These are phyloP conservation scores for Nemotelus pantherinus DNA, from an alignment of 2,888 invertebrate genomes.

Conservation along the genomic window DNA sequence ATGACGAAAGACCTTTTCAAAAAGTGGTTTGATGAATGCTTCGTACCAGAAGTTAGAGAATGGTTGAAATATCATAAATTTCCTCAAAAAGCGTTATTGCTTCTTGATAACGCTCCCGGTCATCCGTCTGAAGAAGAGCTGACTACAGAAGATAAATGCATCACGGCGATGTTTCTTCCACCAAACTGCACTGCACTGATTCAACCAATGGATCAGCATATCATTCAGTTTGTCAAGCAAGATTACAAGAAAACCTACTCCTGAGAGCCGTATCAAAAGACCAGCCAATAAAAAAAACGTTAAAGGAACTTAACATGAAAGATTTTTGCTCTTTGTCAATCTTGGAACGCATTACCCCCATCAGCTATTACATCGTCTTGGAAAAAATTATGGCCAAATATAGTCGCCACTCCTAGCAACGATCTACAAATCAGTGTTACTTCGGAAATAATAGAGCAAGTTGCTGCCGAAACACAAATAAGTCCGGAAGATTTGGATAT, in stretches of 20 bases:
- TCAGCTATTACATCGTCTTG: background rate
- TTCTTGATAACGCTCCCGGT: constrained; percentile 10
- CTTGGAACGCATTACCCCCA: background rate
- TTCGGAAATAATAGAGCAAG: constrained; percentile 4
- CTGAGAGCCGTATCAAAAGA: constrained; percentile 17
- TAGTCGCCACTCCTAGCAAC: background rate
- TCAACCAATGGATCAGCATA: constrained; percentile 16
- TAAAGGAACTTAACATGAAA: constrained; percentile 1
- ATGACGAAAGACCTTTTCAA: constrained; percentile 19
- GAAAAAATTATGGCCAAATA: constrained; percentile 7
- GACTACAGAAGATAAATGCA: constrained; percentile 18
- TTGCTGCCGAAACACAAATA: constrained; percentile 1
- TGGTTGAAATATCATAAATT: constrained; percentile 7
- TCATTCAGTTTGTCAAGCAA: constrained; percentile 11
- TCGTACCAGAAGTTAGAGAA: constrained; percentile 11
- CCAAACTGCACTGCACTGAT: constrained; percentile 16
- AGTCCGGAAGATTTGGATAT: constrained; percentile 16
- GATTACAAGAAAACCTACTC: background rate
- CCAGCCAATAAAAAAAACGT: constrained; percentile 5
- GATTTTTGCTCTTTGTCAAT: constrained; percentile 19
- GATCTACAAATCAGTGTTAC: constrained; percentile 16
- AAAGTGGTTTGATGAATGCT: constrained; percentile 24
- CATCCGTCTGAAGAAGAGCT: constrained; percentile 19
- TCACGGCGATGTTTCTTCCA: constrained; percentile 4
- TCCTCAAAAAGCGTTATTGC: constrained; percentile 13